A percentile compares a stretch with the other conserved stretches of the same genome.
These are phyloP conservation scores for Acrobasis consociella DNA, from an alignment of 2,888 invertebrate genomes.

Conservation along the genomic window DNA sequence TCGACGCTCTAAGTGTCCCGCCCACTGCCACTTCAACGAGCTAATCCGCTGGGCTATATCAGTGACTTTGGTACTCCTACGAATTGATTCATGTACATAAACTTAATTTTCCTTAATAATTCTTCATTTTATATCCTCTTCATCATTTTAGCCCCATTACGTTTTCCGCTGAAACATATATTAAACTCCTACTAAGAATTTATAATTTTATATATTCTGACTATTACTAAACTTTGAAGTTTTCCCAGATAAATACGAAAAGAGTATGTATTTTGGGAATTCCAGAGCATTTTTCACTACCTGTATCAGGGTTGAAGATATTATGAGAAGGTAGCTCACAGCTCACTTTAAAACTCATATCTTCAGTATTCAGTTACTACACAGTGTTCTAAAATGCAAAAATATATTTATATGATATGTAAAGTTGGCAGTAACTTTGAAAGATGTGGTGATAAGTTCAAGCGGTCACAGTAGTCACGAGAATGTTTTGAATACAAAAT, in stretches of 20 bases:
- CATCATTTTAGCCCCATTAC: no score
- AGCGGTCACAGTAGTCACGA: conserved; percentile 15
- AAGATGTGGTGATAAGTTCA: conserved; percentile 20
- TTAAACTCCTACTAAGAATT: no score
- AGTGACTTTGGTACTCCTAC: no score
- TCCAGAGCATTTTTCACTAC: not conserved
- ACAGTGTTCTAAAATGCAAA: conserved; percentile 8
- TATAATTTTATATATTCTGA: no score
- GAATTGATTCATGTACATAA: no score
- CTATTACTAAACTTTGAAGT: not conserved
- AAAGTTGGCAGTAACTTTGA: conserved; percentile 19
- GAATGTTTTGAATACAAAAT: conserved; percentile 18
- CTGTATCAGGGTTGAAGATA: not conserved
- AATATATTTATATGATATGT: conserved; percentile 20
- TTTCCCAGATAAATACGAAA: not conserved
- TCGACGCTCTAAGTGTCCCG: no score
- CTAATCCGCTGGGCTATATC: no score
- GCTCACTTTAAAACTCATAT: conserved; percentile 17
- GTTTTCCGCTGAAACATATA: no score
- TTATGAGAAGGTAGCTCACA: not conserved
- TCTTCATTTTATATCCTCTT: no score
- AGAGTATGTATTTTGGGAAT: not conserved
- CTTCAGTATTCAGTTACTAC: conserved; percentile 11
- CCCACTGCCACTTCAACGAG: no score
- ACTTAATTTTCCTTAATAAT: no score